Evolutionary conservation across 2,797 vertebrate species (phyloP), one percentile per base, ranked within the genome.

Genomic region (Pseudotriccus pelzelni): DNA sequence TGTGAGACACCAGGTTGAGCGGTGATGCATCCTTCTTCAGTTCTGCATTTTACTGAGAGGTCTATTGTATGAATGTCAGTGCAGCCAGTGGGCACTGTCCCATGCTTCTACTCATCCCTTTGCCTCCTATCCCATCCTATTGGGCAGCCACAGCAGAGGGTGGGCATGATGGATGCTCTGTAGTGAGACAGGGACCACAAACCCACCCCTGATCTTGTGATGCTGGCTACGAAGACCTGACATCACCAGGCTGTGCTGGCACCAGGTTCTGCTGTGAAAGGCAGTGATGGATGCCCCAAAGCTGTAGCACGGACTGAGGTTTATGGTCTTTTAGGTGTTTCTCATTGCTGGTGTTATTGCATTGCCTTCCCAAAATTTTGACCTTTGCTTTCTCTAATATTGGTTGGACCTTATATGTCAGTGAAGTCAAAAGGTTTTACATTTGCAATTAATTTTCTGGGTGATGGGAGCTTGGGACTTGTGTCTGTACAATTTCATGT

Each of bases 401-500:
- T 81, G 46, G 22, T 82, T 95, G 67, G 81, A 90, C 41, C 49
- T 76, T 24, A 43, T 7, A 6, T 18, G 16, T 37, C 28, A 14
- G 36, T 64, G 25, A 89, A 94, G 41, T 68, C 37, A n/a, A 49
- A 78, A 79, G 18, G 32, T 64, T 67, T 86, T 86, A 60, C 7
- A 52, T 70, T 89, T 87, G 44, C 79, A 83, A 59, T 90, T 92
- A 76, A 87, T 60, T 56, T 84, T 82, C 62, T 39, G 14, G n/a
- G 56, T 47, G 41, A n/a, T 5, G 36, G 39, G 37, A 93, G 37
- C 32, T 32, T 55, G 37, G 34, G 62, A 56, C 37, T 86, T 0
- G 0, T 64, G 47, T 58, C 39, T 58, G 1, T 47, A 41, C 0
- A 0, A 27, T 39, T 84, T 84, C 34, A 18, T 81, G 34, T 52